These are phyloP conservation scores for Lasioglossum malachurum DNA, from an alignment of 2,888 invertebrate genomes.

Conservation along the genomic window DNA sequence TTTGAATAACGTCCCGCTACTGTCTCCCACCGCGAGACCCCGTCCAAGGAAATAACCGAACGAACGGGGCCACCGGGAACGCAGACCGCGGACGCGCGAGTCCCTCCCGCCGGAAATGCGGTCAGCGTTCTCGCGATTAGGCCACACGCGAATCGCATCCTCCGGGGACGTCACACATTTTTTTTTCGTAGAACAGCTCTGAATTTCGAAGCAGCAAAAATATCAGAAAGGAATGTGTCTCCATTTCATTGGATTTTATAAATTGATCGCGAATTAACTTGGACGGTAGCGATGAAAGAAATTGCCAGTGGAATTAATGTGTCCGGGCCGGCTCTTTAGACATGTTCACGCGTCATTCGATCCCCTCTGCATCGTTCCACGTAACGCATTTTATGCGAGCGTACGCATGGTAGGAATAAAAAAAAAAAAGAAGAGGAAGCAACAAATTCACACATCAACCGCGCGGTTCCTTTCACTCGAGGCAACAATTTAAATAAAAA, in stretches of 20 bases:
- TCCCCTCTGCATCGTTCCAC: background rate
- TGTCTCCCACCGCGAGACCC: background rate
- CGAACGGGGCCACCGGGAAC: background rate
- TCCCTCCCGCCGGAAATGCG: background rate
- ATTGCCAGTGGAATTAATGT: background rate
- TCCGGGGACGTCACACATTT: no score
- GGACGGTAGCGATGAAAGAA: no score
- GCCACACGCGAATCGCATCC: no score
- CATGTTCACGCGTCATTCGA: background rate
- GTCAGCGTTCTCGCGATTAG: background rate
- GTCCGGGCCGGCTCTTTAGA: background rate
- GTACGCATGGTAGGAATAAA: constrained; percentile 30
- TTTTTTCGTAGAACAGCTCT: no score
- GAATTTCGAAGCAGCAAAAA: no score
- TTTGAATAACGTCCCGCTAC: constrained; percentile 59
- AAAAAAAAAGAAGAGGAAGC: background rate
- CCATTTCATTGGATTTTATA: no score
- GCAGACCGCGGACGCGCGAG: background rate
- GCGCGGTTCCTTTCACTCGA: constrained; percentile 20
- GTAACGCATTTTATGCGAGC: background rate
- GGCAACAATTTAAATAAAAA: constrained; percentile 49
- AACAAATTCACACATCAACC: background rate
- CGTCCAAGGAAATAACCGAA: constrained; percentile 28
- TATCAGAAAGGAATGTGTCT: no score
- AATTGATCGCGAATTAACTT: no score